A percentile compares a stretch with the other conserved stretches of the same genome.
Conservation (phyloP, 2,797 vertebrate species). For the Thaleichthys pacificus region DNA sequence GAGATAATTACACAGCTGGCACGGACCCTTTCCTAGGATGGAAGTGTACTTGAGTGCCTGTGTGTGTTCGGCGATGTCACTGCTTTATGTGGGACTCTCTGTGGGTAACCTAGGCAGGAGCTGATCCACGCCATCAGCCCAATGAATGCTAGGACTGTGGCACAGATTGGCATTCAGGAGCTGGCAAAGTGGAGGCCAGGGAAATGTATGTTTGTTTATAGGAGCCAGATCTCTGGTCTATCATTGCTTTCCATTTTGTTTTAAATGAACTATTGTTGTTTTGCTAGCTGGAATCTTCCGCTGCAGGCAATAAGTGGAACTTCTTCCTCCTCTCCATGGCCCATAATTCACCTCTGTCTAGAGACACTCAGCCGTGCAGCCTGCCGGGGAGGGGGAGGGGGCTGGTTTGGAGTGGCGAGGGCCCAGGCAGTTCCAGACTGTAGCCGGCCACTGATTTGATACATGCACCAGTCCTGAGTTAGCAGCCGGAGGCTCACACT, state of each 20-base stretch:
- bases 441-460: background rate
- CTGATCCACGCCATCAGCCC: background rate
- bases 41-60: constrained; percentile 26
- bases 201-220: constrained; percentile 46
- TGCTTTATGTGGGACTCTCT: background rate
- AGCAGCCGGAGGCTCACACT: constrained; percentile 21
- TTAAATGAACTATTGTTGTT: constrained; percentile 37
- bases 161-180: background rate
- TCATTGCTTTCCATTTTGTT: constrained; percentile 23
- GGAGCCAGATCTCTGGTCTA: constrained; percentile 32
- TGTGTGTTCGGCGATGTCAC: constrained; percentile 25
- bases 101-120: background rate
- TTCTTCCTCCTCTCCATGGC: constrained; percentile 49
- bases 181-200: constrained; percentile 35
- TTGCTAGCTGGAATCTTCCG: constrained; percentile 29
- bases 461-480: constrained; percentile 24
- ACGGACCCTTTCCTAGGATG: constrained; percentile 18
- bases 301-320: constrained; percentile 56
- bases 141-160: background rate
- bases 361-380: constrained; percentile 32
- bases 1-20: constrained; percentile 70
- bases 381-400: background rate
- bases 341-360: constrained; percentile 59
- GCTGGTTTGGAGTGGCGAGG: background rate
- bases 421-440: background rate